These are phyloP conservation scores for Entelurus aequoreus DNA, from an alignment of 2,113 vertebrate genomes.

Conservation along the genomic window DNA sequence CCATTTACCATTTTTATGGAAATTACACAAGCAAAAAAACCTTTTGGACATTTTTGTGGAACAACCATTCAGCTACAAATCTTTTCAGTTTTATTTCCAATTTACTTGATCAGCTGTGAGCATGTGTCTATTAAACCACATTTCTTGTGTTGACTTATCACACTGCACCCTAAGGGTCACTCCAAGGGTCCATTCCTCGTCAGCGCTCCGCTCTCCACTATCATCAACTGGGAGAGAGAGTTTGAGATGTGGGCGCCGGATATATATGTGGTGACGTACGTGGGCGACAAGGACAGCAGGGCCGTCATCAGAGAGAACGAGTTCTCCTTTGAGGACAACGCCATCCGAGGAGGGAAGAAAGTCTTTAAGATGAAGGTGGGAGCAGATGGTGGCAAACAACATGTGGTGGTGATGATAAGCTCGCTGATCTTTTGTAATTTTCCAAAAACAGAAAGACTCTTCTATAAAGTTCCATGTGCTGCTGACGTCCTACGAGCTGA, in stretches of 20 bases:
- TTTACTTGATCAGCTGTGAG: too few species aligned
- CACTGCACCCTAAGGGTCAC: conserved; percentile 76
- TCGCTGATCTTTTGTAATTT: neutral
- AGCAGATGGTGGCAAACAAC: neutral
- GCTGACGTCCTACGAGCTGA: conserved; percentile 93
- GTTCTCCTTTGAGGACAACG: conserved; percentile 96
- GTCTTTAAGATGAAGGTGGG: conserved; percentile 94
- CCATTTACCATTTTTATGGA: too few species aligned
- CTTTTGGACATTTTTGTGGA: too few species aligned
- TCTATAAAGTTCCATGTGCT: conserved; percentile 94
- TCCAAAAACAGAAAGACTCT: conserved; percentile 84
- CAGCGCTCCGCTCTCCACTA: conserved; percentile 93
- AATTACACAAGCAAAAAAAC: too few species aligned
- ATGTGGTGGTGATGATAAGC: rapidly evolving
- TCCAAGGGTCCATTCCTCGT: conserved; percentile 97
- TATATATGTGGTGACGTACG: conserved; percentile 96
- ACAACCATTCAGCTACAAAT: too few species aligned
- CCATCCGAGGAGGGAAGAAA: conserved; percentile 94
- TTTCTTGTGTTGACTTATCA: neutral
- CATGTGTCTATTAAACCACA: too few species aligned
- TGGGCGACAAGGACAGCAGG: conserved; percentile 94
- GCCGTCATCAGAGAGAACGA: conserved; percentile 96
- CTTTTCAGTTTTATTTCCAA: too few species aligned
- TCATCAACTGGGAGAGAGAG: conserved; percentile 98
- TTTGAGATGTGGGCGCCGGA: conserved; percentile 99